Percentiles rank a stretch among this genome's conserved stretches.
Evolutionary conservation across 2,888 invertebrate genomes (phyloP).

Genomic region (Drosophila peninsularis): DNA sequence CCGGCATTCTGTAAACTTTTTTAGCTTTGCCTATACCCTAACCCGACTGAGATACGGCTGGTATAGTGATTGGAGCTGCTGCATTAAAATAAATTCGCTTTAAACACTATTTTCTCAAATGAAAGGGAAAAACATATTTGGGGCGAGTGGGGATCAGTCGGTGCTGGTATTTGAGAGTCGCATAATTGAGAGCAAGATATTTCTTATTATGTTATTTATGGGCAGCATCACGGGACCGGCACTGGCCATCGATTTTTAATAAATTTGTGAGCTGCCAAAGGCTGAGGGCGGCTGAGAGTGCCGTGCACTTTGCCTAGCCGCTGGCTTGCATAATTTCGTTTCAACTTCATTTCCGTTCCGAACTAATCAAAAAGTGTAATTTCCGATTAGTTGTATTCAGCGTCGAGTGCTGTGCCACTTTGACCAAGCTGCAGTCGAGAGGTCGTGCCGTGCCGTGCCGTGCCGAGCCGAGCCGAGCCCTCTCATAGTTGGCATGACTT

Average conservation of each 20-base stretch:
- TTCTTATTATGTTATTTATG: conserved; percentile 73
- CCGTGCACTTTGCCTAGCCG: conserved; percentile 38
- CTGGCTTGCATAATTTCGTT: conserved; percentile 84
- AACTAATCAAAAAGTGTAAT: conserved; percentile 85
- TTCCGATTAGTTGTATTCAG: conserved; percentile 84
- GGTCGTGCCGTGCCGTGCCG: conserved; percentile 4
- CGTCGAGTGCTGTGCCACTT: conserved; percentile 60
- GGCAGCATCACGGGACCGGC: conserved; percentile 41
- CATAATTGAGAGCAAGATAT: conserved; percentile 20
- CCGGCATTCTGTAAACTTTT: conserved; percentile 57
- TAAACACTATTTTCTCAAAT: too few relatives aligned
- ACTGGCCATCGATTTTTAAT: conserved; percentile 73
- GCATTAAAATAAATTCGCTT: not conserved
- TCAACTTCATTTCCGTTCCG: conserved; percentile 85
- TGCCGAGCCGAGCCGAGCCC: conserved; percentile 29
- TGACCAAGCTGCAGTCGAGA: conserved; percentile 40
- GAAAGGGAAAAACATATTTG: not conserved
- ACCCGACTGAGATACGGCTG: not conserved
- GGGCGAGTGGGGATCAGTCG: not conserved
- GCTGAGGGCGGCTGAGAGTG: conserved; percentile 33
- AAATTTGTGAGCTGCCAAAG: conserved; percentile 64
- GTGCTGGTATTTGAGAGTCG: conserved; percentile 3
- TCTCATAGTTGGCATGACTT: conserved; percentile 49
- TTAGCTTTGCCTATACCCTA: conserved; percentile 54
- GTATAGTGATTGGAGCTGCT: not conserved